phyloP scores from a whole-genome alignment of 1,140 invertebrate genomes.

The Penaeus chinensis region DNA sequence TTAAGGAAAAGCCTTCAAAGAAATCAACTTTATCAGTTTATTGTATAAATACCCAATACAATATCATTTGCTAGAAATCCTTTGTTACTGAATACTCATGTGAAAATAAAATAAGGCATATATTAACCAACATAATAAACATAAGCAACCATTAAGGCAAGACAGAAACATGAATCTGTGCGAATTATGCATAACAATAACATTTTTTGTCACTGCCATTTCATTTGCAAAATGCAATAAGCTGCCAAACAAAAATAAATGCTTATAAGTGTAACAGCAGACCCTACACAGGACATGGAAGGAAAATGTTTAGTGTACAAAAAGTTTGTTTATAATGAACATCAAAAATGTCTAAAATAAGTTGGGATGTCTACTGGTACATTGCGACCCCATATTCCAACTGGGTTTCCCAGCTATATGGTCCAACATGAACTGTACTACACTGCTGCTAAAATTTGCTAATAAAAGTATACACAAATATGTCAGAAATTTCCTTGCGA shows the following conservation, averaged over 20 bases:
- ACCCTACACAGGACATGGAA: slow-evolving; percentile 38
- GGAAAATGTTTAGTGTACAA: slow-evolving; percentile 44
- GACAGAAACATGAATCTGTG: slow-evolving; percentile 42
- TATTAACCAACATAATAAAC: slow-evolving; percentile 47
- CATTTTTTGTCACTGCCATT: slow-evolving; percentile 37
- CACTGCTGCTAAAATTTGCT: slow-evolving; percentile 30
- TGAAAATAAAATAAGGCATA: slow-evolving; percentile 57
- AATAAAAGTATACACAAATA: slow-evolving; percentile 45
- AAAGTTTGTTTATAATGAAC: slow-evolving; percentile 36
- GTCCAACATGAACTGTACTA: slow-evolving; percentile 37
- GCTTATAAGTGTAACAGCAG: slow-evolving; percentile 43
- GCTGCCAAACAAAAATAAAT: slow-evolving; percentile 36
- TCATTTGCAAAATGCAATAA: slow-evolving; percentile 30
- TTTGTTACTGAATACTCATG: slow-evolving; percentile 58
- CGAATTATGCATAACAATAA: slow-evolving; percentile 44
- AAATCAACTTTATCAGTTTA: slow-evolving; percentile 43
- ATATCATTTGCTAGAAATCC: slow-evolving; percentile 60
- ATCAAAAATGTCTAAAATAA: slow-evolving; percentile 36
- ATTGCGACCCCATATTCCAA: slow-evolving; percentile 40
- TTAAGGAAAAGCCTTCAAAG: background rate
- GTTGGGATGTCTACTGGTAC: slow-evolving; percentile 36
- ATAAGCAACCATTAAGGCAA: slow-evolving; percentile 42
- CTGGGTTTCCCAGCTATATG: slow-evolving; percentile 37
- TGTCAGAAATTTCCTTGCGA: slow-evolving; percentile 34
- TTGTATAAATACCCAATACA: slow-evolving; percentile 61